Evolutionary conservation across 2,113 vertebrate genomes (phyloP).

Genomic region (Paramormyrops kingsleyae): DNA sequence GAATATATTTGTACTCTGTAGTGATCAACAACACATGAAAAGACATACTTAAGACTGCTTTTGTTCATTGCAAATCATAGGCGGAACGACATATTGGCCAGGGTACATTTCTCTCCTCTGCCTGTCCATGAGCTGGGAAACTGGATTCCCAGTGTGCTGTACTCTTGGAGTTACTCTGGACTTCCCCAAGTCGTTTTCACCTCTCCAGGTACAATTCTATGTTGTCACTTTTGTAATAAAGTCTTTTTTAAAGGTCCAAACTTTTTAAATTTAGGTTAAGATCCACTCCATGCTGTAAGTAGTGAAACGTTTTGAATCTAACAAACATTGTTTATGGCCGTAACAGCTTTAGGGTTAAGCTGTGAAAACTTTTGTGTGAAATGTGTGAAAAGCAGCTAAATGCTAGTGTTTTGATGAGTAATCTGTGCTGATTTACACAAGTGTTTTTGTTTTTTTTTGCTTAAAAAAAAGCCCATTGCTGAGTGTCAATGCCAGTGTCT

Average conservation of each 20-base stretch:
- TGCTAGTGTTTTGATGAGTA: not conserved
- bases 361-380: not conserved
- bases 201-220: constrained; percentile 45
- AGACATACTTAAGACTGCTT: not conserved
- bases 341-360: not conserved
- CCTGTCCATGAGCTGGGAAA: constrained; percentile 60
- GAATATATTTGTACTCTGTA: not conserved
- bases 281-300: not conserved
- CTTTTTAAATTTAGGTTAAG: not conserved
- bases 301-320: not conserved
- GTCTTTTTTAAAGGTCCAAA: not conserved
- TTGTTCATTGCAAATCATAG: constrained; percentile 22
- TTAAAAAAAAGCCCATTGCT: not conserved
- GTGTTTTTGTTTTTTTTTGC: not conserved
- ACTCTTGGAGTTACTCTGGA: constrained; percentile 62
- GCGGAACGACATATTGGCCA: constrained; percentile 55
- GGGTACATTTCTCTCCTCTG: constrained; percentile 60
- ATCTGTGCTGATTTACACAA: constrained; percentile 3
- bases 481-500: not conserved
- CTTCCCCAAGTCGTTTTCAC: constrained; percentile 58
- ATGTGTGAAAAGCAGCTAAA: not conserved
- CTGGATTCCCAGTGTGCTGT: constrained; percentile 63
- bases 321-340: not conserved
- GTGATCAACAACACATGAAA: not conserved
- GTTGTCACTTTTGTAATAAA: not conserved